A percentile compares a stretch with the other conserved stretches of the same genome.
These are phyloP conservation scores for Spinus pinus DNA, from an alignment of 2,797 vertebrate species.

Conservation along the genomic window DNA sequence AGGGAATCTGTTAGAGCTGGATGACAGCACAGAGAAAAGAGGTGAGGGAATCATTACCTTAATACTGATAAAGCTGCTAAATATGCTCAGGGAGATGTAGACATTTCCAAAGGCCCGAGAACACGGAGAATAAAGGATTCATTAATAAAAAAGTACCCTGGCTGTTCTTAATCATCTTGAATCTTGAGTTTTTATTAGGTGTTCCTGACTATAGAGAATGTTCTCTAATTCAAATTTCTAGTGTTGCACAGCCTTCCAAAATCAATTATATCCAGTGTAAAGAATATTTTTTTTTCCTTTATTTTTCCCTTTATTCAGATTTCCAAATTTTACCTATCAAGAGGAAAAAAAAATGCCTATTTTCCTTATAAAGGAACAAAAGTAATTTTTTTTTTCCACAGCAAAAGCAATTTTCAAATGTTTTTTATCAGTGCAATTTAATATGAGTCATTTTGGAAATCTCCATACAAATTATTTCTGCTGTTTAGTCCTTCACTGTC, in stretches of 20 bases:
- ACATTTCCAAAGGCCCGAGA: slow-evolving; percentile 16
- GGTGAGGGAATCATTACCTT: slow-evolving; percentile 26
- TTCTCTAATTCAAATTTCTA: background rate
- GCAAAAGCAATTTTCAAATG: background rate
- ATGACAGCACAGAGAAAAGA: background rate
- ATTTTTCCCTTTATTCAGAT: background rate
- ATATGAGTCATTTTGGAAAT: background rate
- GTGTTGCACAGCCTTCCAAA: background rate
- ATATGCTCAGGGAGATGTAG: slow-evolving; percentile 30
- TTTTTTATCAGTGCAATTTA: background rate
- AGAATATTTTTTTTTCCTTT: background rate
- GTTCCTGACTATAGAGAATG: background rate
- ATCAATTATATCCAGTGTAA: background rate
- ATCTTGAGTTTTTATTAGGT: slow-evolving; percentile 19
- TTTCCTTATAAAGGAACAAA: background rate
- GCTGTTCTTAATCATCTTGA: slow-evolving; percentile 21
- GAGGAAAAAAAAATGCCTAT: background rate
- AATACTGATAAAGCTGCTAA: slow-evolving; percentile 42
- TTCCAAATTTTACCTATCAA: background rate
- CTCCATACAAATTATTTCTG: background rate
- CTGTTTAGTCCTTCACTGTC: background rate
- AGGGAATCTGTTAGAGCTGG: background rate
- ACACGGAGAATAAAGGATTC: slow-evolving; percentile 7
- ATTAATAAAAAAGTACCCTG: background rate
- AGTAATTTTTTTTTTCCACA: background rate